phyloP scores from a whole-genome alignment of 2,113 vertebrate species.

The Phalacrocorax aristotelis region DNA sequence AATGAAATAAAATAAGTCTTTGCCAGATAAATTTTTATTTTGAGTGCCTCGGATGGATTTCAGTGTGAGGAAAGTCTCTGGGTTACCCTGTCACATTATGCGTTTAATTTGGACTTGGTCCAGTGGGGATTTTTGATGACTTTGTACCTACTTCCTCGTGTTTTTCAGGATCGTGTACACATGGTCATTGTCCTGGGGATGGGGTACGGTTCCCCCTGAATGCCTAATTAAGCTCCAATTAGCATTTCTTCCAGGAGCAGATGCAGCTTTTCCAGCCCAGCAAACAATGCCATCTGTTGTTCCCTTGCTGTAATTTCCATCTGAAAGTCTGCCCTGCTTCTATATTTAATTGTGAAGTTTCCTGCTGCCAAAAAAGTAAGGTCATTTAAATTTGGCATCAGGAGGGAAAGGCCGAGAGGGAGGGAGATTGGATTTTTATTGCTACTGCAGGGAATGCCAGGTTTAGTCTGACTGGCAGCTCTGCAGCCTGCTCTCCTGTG shows the following conservation, averaged over 20 bases:
- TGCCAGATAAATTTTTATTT: not conserved
- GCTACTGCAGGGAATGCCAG: not conserved
- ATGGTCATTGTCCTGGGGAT: not conserved
- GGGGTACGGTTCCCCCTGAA: constrained; percentile 13
- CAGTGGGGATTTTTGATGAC: not conserved
- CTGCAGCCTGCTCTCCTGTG: not conserved
- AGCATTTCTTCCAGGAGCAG: constrained; percentile 66
- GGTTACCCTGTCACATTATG: not conserved
- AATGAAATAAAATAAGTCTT: not conserved
- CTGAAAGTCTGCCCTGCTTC: constrained; percentile 48
- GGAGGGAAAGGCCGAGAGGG: not conserved
- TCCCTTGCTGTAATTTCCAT: constrained; percentile 43
- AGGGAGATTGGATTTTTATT: constrained; percentile 13
- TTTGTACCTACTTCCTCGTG: not conserved
- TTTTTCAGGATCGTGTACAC: constrained; percentile 12
- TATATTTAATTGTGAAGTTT: constrained; percentile 53
- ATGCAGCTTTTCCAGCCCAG: constrained; percentile 57
- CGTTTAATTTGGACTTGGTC: not conserved
- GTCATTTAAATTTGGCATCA: constrained; percentile 26
- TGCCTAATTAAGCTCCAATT: constrained; percentile 53
- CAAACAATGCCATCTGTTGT: constrained; percentile 63
- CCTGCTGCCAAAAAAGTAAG: constrained; percentile 30
- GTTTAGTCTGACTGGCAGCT: not conserved
- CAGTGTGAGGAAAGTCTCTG: not conserved
- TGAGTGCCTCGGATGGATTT: not conserved